These are phyloP conservation scores for Coelinius sp. DNA, from an alignment of 2,888 invertebrate species.

Conservation along the genomic window DNA sequence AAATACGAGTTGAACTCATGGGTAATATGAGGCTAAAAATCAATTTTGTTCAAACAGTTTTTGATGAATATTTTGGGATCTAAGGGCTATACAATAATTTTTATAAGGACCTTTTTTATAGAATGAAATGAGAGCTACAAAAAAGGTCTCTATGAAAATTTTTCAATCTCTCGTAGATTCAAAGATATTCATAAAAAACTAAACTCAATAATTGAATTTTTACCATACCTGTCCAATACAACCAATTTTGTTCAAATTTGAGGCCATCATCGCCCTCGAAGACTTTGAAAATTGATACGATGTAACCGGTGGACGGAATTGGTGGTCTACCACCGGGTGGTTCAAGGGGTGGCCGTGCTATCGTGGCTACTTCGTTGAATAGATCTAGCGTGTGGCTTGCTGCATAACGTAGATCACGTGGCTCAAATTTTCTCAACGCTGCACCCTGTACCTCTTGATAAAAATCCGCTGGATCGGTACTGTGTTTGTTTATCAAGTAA, in stretches of 20 bases:
- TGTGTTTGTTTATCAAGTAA: conserved; percentile 89
- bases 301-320: conserved; percentile 88
- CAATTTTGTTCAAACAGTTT: too few species aligned
- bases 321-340: conserved; percentile 85
- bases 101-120: too few species aligned
- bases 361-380: conserved; percentile 92
- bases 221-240: conserved; percentile 86
- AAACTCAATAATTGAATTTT: too few species aligned
- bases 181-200: too few species aligned
- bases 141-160: too few species aligned
- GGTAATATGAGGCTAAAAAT: too few species aligned
- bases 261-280: conserved; percentile 95
- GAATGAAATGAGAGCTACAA: too few species aligned
- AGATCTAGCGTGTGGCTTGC: conserved; percentile 90
- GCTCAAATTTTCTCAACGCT: conserved; percentile 89
- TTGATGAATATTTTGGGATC: too few species aligned
- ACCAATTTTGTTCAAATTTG: conserved; percentile 93
- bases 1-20: too few species aligned
- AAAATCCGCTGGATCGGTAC: conserved; percentile 88
- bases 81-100: too few species aligned
- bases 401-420: conserved; percentile 84
- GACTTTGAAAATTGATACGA: conserved; percentile 94
- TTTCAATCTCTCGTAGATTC: too few species aligned
- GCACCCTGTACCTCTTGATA: conserved; percentile 88
- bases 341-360: conserved; percentile 88